phyloP scores from a whole-genome alignment of 2,888 invertebrate genomes.

The Leptopilina drosophilae region DNA sequence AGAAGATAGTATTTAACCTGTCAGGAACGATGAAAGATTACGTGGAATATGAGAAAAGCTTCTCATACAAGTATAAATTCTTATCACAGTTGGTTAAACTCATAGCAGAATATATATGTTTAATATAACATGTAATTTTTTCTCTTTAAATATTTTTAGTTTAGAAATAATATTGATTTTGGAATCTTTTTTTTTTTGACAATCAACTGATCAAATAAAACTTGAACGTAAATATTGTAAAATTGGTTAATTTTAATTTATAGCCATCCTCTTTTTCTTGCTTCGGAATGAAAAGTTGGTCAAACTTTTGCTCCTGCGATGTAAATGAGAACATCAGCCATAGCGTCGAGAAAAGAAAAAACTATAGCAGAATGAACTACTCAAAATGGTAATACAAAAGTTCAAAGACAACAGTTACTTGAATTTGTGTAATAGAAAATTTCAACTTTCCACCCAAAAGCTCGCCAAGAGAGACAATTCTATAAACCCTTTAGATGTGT shows the following conservation, averaged over 20 bases:
- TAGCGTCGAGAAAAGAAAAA: constrained; percentile 21
- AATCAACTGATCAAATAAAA: too few relatives aligned
- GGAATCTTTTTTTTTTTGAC: too few relatives aligned
- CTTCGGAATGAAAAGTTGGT: neutral
- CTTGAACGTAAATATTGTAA: neutral
- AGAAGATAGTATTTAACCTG: neutral
- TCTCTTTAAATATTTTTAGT: too few relatives aligned
- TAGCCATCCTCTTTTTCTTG: neutral
- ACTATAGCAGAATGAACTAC: constrained; percentile 39
- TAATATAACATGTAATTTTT: neutral
- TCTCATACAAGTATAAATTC: neutral
- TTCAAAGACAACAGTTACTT: constrained; percentile 53
- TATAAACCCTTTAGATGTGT: too few relatives aligned
- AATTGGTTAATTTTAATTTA: neutral
- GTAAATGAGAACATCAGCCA: neutral
- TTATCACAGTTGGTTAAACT: neutral
- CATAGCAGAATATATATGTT: neutral
- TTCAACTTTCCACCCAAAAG: constrained; percentile 2
- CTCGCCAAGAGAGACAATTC: too few relatives aligned
- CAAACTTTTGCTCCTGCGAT: neutral
- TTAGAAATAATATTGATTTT: too few relatives aligned
- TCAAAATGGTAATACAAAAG: constrained; percentile 57
- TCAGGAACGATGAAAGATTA: constrained; percentile 2
- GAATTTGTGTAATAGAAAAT: constrained; percentile 50
- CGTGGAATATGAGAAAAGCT: neutral